Percentiles rank a stretch among this genome's conserved stretches.
Conservation (phyloP, 2,797 vertebrate species). For the Australoheros facetus region DNA sequence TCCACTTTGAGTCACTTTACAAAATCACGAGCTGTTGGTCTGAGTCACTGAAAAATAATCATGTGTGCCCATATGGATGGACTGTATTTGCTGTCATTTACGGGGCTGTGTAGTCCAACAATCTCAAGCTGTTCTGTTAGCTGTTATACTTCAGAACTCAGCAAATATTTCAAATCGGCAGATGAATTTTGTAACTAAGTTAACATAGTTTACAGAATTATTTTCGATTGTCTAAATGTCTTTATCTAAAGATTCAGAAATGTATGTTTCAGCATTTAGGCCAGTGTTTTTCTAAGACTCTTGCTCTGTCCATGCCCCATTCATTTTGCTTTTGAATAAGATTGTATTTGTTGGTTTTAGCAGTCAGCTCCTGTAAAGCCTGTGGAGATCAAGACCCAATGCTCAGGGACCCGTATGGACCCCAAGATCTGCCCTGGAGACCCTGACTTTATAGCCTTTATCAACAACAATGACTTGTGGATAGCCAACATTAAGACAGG, state of each 20-base stretch:
- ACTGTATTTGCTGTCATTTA: not conserved
- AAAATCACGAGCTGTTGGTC: not conserved
- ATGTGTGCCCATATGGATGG: not conserved
- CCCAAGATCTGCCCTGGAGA: slow-evolving; percentile 95
- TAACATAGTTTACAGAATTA: not conserved
- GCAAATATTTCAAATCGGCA: not conserved
- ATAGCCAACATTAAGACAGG: slow-evolving; percentile 90
- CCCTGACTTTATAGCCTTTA: slow-evolving; percentile 93
- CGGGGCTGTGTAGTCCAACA: not conserved
- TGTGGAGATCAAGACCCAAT: slow-evolving; percentile 94
- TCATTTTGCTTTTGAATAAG: slow-evolving; percentile 26
- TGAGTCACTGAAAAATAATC: not conserved
- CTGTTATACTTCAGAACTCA: not conserved
- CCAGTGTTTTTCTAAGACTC: not conserved
- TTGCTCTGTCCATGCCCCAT: not conserved
- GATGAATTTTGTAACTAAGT: not conserved
- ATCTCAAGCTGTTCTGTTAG: not conserved
- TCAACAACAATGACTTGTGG: slow-evolving; percentile 97
- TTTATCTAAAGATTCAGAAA: not conserved
- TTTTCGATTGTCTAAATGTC: not conserved
- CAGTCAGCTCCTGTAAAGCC: slow-evolving; percentile 91
- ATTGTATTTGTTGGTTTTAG: slow-evolving; percentile 71
- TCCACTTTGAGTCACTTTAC: not conserved
- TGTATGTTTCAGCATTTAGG: not conserved
- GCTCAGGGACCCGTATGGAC: slow-evolving; percentile 96